Base-by-base conservation (phyloP, 2,888 invertebrate species). In the Sminthurides aquaticus region DNA sequence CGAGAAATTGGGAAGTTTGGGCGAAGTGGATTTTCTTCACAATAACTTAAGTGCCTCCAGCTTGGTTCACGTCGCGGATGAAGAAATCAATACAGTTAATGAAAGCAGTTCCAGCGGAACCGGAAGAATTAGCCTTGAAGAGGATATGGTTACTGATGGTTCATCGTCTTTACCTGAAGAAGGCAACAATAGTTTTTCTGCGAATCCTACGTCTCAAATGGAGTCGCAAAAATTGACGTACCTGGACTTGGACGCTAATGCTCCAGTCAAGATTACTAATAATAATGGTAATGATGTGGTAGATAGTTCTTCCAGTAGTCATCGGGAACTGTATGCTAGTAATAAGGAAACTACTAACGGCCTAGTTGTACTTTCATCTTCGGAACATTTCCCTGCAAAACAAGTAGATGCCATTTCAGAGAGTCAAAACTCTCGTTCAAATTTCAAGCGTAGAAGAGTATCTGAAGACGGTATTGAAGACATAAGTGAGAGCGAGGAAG, bases 221-320 rank as follows among this genome's bases (percentile, higher is more conserved):
- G 18, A 27, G 26, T 62, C 63, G 49, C 63, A 49, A 8, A 67
- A 67, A 62, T 66, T 68, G 49, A 70, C 70, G 62, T 73, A 73
- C 67, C 68, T 73, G 64, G 73, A 74, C 62, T 67, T 74, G 61
- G 72, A 72, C 64, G 69, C 68, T 28, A 67, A 65, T 24, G 66
- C 66, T 28, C 62, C 49, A 18, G 28, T 20, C 15, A 34, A 18
- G 34, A 26, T 28, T 52, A 18, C 18, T 11, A 43, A 43, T 43
- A 43, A 43, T 43, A 43, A 11, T 18, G 43, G 18, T 43, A 52
- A 52, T 52, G 15, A 52, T 20, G 43, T 34, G 15, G 43, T 15
- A 34, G 8, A 34, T 15, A 34, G 43, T 34, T 34, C 43, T 34
- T 34, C 43, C 43, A 34, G 43, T 15, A 34, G 43, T 34, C 5